Percentiles rank a stretch among this genome's conserved stretches.
Conservation (phyloP, 1,140 invertebrate species). For the Nephotettix cincticeps region DNA sequence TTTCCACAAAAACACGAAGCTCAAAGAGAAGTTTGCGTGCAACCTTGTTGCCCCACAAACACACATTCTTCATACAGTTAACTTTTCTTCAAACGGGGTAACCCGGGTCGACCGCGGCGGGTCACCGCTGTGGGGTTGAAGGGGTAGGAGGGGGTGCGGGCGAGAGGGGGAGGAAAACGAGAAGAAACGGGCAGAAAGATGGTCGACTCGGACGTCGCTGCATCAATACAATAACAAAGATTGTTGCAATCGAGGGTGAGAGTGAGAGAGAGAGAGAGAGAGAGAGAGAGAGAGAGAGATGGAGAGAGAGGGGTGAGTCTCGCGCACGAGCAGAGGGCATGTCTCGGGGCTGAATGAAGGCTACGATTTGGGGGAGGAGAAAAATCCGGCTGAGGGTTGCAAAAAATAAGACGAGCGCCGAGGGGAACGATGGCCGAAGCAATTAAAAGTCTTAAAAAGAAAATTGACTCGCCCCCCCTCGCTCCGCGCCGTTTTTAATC, state of each 20-base stretch:
- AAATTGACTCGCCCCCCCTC: conserved; percentile 40
- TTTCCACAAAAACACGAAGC: too few relatives aligned
- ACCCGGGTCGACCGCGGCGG: too few relatives aligned
- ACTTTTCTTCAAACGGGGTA: too few relatives aligned
- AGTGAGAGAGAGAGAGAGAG: background rate
- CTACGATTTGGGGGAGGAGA: conserved; percentile 19
- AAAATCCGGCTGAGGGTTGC: conserved; percentile 34
- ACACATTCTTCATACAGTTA: too few relatives aligned
- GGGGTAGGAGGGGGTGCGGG: too few relatives aligned
- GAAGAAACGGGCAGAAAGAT: too few relatives aligned
- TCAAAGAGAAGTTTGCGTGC: too few relatives aligned
- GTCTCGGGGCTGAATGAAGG: conserved; percentile 19
- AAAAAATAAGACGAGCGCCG: conserved; percentile 38
- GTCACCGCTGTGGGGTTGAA: too few relatives aligned
- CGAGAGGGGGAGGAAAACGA: too few relatives aligned
- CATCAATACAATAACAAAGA: conserved; percentile 16
- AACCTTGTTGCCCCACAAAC: too few relatives aligned
- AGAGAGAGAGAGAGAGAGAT: background rate
- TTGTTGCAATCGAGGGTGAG: conserved; percentile 1
- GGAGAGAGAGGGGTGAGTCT: background rate
- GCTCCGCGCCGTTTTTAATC: conserved; percentile 37
- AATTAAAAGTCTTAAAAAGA: conserved; percentile 45
- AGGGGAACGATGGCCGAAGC: conserved; percentile 42
- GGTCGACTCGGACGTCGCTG: background rate
- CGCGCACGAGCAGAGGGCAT: background rate